Evolutionary conservation across 2,888 invertebrate species (phyloP).

Genomic region (Pachycephus smyrnensis): DNA sequence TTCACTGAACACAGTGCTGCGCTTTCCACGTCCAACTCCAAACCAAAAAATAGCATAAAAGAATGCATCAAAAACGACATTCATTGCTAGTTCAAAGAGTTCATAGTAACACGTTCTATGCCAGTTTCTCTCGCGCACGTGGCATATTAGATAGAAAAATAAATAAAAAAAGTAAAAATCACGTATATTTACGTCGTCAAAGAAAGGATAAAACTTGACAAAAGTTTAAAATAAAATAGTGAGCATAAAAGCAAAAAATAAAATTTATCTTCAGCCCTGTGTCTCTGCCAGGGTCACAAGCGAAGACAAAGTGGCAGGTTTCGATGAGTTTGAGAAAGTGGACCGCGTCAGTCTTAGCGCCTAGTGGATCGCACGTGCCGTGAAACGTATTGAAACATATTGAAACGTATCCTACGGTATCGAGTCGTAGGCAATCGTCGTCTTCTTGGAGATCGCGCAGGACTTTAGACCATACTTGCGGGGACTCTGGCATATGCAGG

Average conservation of each 20-base stretch:
- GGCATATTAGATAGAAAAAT: background rate
- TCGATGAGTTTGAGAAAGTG: background rate
- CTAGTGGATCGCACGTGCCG: background rate
- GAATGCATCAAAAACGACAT: background rate
- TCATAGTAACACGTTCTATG: background rate
- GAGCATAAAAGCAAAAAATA: background rate
- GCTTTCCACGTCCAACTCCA: background rate
- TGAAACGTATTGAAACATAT: background rate
- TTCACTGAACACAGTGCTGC: background rate
- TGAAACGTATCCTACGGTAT: background rate
- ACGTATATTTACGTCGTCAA: background rate
- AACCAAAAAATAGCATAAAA: background rate
- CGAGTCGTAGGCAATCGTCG: background rate
- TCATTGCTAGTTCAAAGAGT: background rate
- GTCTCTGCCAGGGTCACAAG: background rate
- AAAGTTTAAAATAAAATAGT: background rate
- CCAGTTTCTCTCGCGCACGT: background rate
- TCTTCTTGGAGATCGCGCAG: conserved; percentile 1
- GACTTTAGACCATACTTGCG: conserved; percentile 30
- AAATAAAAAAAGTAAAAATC: background rate
- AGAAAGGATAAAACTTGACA: background rate
- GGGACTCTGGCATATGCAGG: conserved; percentile 32
- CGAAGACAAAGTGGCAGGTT: background rate
- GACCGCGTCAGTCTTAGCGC: background rate
- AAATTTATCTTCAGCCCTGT: background rate